Evolutionary conservation across 1,140 invertebrate genomes (phyloP).

Genomic region (Reticulitermes speratus): DNA sequence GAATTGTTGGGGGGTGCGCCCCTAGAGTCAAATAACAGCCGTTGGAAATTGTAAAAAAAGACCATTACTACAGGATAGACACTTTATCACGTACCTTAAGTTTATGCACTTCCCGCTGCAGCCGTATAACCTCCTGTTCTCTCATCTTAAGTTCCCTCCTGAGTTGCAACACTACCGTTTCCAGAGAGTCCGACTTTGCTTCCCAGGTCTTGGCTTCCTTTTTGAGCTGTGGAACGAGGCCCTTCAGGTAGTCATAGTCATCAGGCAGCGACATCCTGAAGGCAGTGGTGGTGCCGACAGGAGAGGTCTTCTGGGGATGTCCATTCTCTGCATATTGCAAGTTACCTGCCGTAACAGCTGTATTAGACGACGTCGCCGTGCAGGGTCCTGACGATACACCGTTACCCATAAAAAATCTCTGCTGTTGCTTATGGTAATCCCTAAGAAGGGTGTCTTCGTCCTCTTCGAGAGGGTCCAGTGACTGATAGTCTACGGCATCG

Average conservation of each 20-base stretch:
- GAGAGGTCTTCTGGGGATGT: not conserved
- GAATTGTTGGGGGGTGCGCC: too few relatives aligned
- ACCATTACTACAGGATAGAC: not conserved
- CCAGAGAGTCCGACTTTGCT: conserved; percentile 33
- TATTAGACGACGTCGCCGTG: not conserved
- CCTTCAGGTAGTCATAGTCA: conserved; percentile 38
- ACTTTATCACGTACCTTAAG: conserved; percentile 51
- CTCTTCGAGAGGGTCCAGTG: not conserved
- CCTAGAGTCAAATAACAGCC: too few relatives aligned
- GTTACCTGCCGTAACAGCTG: not conserved
- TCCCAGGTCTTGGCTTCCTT: conserved; percentile 39
- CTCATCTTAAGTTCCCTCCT: conserved; percentile 43
- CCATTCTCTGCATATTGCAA: not conserved
- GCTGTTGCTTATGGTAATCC: conserved; percentile 21
- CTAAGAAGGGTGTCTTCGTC: not conserved
- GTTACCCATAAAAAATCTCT: conserved; percentile 23
- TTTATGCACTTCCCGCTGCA: conserved; percentile 62
- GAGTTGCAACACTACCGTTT: conserved; percentile 37
- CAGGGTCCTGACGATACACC: not conserved
- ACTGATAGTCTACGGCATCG: not conserved
- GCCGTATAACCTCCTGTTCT: conserved; percentile 50
- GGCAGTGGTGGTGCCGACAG: not conserved
- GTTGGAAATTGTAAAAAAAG: too few relatives aligned
- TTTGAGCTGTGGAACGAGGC: conserved; percentile 39
- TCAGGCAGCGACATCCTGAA: not conserved